Evolutionary conservation across 2,797 vertebrate species (phyloP), one percentile per base, ranked within the genome.

Genomic region (Microchirus variegatus): DNA sequence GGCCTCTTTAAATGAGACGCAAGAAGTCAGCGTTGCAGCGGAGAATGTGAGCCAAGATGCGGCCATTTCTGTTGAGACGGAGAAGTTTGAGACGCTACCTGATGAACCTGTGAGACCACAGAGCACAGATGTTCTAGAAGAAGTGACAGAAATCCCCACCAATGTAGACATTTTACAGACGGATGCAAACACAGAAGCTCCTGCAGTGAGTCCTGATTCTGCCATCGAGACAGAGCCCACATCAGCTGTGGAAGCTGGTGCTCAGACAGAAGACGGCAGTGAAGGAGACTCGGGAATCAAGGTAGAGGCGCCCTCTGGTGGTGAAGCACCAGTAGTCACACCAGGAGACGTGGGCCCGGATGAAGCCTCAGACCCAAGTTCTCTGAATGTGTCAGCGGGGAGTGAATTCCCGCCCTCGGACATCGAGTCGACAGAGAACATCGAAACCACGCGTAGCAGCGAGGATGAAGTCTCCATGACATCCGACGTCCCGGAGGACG

Each of bases 291-390:
- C 76, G 37, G 58, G 56, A 8, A 18, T 7, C 36, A 3, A 66
- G 51, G 1, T 3, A 4, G 59, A 37, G 50, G 66, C 71, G 0
- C 83, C 81, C 44, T 54, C 85, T 81, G 8, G 63, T 85, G 86
- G 72, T 8, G 51, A 63, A 46, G 48, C 10, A 3, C 12, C 38
- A 12, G 65, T 2, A 63, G 9, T 18, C 11, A 9, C 57, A 35
- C 12, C 53, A 19, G 36, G 4, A 65, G 57, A 58, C 3, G 0
- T 31, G 15, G 10, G 18, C n/a, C 22, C 13, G 3, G 45, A 51
- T 0, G 1, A 56, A 1, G 10, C 12, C 40, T 79, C 83, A 10
- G 63, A 70, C 7, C 51, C 72, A 0, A 56, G 59, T 2, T 77
- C 78, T 53, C 54, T 54, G 52, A 52, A 66, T 0, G 65, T 63